Conservation (phyloP, 2,113 vertebrate genomes). For the Mixornis gularis region DNA sequence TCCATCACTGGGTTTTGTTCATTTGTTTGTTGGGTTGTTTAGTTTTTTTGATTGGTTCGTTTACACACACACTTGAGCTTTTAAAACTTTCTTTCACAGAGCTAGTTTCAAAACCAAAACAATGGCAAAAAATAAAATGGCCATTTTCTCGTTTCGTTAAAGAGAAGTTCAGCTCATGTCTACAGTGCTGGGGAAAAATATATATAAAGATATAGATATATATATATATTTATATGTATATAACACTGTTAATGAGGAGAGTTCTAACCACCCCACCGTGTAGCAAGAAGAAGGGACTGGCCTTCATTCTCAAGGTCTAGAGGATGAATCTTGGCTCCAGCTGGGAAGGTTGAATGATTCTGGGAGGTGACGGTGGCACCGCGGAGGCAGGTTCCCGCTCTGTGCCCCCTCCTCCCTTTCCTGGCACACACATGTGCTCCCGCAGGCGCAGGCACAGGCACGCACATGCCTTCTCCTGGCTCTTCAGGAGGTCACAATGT, state of each 20-base stretch:
- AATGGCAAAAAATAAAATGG: slow-evolving; percentile 68
- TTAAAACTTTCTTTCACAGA: slow-evolving; percentile 69
- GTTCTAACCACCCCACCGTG: slow-evolving; percentile 70
- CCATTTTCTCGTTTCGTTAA: slow-evolving; percentile 68
- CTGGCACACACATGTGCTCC: background rate
- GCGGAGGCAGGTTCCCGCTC: background rate
- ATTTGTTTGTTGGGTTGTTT: slow-evolving; percentile 8
- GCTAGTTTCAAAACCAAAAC: slow-evolving; percentile 66
- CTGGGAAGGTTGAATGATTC: background rate
- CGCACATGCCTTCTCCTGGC: background rate
- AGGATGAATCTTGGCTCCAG: slow-evolving; percentile 60
- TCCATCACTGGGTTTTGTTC: slow-evolving; percentile 21
- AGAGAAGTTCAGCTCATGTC: slow-evolving; percentile 76
- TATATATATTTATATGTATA: slow-evolving; percentile 82
- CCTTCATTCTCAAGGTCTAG: slow-evolving; percentile 53
- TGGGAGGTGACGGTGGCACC: background rate
- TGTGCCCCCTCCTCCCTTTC: background rate
- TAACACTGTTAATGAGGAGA: slow-evolving; percentile 80
- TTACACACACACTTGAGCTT: slow-evolving; percentile 68
- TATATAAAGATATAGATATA: slow-evolving; percentile 76
- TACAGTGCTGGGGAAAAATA: slow-evolving; percentile 76
- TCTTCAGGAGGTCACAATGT: background rate
- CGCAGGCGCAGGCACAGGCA: accelerated
- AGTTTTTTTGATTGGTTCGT: background rate
- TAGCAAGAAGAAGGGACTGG: slow-evolving; percentile 66